Percentiles rank a stretch among this genome's conserved stretches.
Evolutionary conservation across 2,888 invertebrate genomes (phyloP).

Genomic region (Iselma pallidipennis): DNA sequence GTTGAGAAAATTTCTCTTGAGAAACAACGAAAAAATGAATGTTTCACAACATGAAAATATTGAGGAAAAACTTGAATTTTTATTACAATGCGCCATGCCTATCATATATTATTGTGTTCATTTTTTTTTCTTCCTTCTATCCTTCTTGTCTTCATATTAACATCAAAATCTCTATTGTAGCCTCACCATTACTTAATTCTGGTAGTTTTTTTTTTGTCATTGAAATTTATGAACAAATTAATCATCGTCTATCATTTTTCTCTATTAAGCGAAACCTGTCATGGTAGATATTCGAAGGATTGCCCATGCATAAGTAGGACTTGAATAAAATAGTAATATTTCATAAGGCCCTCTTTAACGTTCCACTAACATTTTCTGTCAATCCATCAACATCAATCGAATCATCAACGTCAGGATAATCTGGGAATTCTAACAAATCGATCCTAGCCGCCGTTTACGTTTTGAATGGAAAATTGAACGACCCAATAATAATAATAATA

Average conservation of each 20-base stretch:
- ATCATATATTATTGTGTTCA: neutral
- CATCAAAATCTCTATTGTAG: neutral
- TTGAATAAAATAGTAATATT: conserved; percentile 26
- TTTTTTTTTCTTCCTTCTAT: neutral
- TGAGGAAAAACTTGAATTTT: neutral
- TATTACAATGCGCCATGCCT: neutral
- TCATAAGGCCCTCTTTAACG: conserved; percentile 20
- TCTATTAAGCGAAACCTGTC: conserved; percentile 21
- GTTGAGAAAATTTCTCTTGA: neutral
- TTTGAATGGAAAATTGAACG: conserved; percentile 3
- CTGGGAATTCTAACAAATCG: conserved; percentile 25
- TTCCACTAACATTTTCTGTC: conserved; percentile 26
- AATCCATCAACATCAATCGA: conserved; percentile 28
- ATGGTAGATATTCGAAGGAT: conserved; percentile 20
- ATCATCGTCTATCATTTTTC: conserved; percentile 26
- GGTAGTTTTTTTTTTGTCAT: conserved; percentile 17
- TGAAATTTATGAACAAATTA: conserved; percentile 16
- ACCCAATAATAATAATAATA: neutral
- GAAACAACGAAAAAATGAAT: neutral
- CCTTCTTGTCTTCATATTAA: neutral
- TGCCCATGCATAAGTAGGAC: conserved; percentile 18
- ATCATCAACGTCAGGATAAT: conserved; percentile 27
- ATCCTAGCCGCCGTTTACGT: conserved; percentile 9
- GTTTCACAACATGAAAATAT: neutral
- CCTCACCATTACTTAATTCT: conserved; percentile 10